Conservation (phyloP, 2,113 vertebrate genomes). For the Erinaceus europaeus region DNA sequence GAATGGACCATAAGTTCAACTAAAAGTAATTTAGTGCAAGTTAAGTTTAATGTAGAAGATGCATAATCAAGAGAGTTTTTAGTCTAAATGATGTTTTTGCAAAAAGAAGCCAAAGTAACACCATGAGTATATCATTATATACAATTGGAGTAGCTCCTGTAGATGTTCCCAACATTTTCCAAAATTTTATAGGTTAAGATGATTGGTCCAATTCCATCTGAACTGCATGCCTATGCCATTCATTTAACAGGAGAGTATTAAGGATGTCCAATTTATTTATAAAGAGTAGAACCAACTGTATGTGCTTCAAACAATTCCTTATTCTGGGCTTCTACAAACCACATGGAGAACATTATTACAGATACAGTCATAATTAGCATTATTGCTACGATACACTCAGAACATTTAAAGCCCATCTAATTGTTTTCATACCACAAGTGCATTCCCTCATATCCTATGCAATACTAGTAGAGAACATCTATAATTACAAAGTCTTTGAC, state of each 20-base stretch:
- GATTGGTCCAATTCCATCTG: not conserved
- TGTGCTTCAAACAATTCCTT: not conserved
- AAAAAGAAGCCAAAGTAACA: not conserved
- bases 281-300: not conserved
- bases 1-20: not conserved
- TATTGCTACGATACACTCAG: slow-evolving; percentile 9
- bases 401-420: slow-evolving; percentile 12
- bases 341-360: not conserved
- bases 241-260: slow-evolving; percentile 17
- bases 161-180: not conserved
- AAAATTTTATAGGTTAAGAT: not conserved
- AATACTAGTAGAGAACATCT: no score
- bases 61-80: not conserved
- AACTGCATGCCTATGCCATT: not conserved
- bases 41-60: not conserved
- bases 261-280: not conserved
- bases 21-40: slow-evolving; percentile 3
- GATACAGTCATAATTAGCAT: not conserved
- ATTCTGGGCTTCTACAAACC: not conserved
- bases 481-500: slow-evolving; percentile 13
- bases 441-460: not conserved
- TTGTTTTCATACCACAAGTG: slow-evolving; percentile 3
- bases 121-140: slow-evolving; percentile 1
- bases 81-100: not conserved
- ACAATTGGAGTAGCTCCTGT: slow-evolving; percentile 19